Evolutionary conservation across 2,113 vertebrate species (phyloP), one percentile per base, ranked within the genome.

Genomic region (Anarhynchus alexandrinus): DNA sequence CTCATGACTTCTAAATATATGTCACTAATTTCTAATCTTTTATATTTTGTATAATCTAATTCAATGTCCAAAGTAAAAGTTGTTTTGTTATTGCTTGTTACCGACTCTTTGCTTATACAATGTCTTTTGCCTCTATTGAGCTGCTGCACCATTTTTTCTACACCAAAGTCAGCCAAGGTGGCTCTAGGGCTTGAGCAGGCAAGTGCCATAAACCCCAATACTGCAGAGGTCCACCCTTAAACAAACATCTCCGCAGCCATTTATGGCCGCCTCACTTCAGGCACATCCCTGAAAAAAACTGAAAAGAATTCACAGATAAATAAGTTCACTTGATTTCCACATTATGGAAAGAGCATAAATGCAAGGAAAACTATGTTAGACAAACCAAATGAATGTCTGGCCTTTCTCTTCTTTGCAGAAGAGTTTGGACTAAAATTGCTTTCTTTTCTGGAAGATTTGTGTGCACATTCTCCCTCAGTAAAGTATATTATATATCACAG

Each of bases 401-500:
- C 19, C 15, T 74, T 95, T 91, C 55, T 86, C 10, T 62, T 90
- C 88, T 91, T 77, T 84, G 72, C 5, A 55, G 65, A 55, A 88
- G 51, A 81, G 19, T 40, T 74, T 64, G 55, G 55, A 73, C 34
- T 82, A 64, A 95, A 92, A 90, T 90, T 74, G 34, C 15, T 83
- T 62, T 52, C 20, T 91, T 93, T 95, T 83, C 94, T 83, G 38
- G 32, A 88, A 84, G 86, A 74, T 64, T 74, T 78, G 42, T 92
- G 86, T 90, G 81, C 70, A 77, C 94, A 72, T 82, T 95, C 19
- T 82, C 65, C 36, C 70, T 80, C 66, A 61, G 57, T 69, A 90
- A 79, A 82, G 49, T 73, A 61, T 61, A 93, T 96, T 94, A 87
- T 85, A 54, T 88, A 70, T 93, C 95, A 90, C 88, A 95, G 90